Evolutionary conservation across 2,888 invertebrate genomes (phyloP), one percentile per base, ranked within the genome.

Genomic region (Germaria angustata): DNA sequence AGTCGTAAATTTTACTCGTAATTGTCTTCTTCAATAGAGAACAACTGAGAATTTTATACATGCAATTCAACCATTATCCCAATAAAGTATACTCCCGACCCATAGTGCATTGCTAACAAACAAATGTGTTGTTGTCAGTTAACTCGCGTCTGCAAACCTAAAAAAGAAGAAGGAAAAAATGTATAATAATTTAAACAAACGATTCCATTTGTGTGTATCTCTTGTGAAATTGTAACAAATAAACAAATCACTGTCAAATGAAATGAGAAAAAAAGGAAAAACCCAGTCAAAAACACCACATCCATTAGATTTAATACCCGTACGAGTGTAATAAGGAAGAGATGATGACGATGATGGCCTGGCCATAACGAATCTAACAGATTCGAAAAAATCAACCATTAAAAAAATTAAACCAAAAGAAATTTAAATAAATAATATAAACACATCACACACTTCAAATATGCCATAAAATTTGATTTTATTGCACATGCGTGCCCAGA

Each of bases 181-280:
- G 1, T 20, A 66, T 11, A 59, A 77, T 53, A 34, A 36, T 49
- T 78, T 49, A 57, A 78, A 79, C 28, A 72, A 79, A 79, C 51
- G 28, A 28, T 71, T 55, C 28, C 55, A 32, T 55, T 65, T 66
- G 17, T 41, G n/a, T 34, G 20, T 44, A 49, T 57, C 57, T 72
- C 69, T 41, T 66, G 49, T 55, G 65, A 71, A 81, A 81, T 59
- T 77, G 61, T 61, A 66, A 68, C 71, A 72, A 66, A 81, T 68
- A 72, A 81, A 77, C 81, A 81, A 82, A 82, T 79, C 78, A 75
- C 75, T 82, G 81, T 82, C 81, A 75, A 78, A 69, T 57, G 22
- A 9, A 7, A 36, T 53, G 46, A 20, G 8, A 59, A 59, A 32
- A 36, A 61, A 53, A 20, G 8, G 51, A 59, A 32, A 17, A 61